Conservation (phyloP, 2,888 invertebrate genomes). For the Xestoiulus laeticollis region DNA sequence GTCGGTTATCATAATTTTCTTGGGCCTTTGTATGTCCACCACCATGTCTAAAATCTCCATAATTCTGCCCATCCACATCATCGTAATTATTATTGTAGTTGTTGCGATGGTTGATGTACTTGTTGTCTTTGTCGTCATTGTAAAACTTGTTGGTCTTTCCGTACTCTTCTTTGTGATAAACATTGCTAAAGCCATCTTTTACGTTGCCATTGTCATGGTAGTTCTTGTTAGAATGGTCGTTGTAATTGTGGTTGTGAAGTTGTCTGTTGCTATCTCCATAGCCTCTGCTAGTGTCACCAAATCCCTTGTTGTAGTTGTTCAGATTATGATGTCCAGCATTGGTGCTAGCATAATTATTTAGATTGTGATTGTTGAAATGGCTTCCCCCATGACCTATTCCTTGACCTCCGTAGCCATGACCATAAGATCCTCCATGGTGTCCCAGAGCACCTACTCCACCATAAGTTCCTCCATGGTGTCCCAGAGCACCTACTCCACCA, state of each 20-base stretch:
- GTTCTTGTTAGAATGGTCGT: slow-evolving; percentile 44
- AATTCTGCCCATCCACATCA: slow-evolving; percentile 43
- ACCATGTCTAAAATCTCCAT: slow-evolving; percentile 31
- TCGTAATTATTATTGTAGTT: slow-evolving; percentile 44
- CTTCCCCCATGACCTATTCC: slow-evolving; percentile 22
- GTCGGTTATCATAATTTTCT: background rate
- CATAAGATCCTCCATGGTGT: slow-evolving; percentile 39
- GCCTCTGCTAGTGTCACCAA: slow-evolving; percentile 30
- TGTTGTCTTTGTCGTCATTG: slow-evolving; percentile 42
- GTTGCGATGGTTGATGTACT: slow-evolving; percentile 47
- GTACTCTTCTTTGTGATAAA: slow-evolving; percentile 52
- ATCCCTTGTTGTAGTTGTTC: slow-evolving; percentile 51
- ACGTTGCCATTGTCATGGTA: slow-evolving; percentile 42
- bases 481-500: background rate
- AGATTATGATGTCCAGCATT: slow-evolving; percentile 27
- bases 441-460: background rate
- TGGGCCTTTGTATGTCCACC: slow-evolving; percentile 45
- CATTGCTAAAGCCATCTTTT: slow-evolving; percentile 51
- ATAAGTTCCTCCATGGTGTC: background rate
- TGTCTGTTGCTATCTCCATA: slow-evolving; percentile 43
- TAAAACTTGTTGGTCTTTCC: slow-evolving; percentile 44
- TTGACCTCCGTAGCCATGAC: slow-evolving; percentile 42
- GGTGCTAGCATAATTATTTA: slow-evolving; percentile 30
- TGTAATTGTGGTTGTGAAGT: slow-evolving; percentile 47
- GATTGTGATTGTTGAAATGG: slow-evolving; percentile 46